Base-by-base conservation (phyloP, 2,888 invertebrate species). In the Drosophila nr. perissopoda region DNA sequence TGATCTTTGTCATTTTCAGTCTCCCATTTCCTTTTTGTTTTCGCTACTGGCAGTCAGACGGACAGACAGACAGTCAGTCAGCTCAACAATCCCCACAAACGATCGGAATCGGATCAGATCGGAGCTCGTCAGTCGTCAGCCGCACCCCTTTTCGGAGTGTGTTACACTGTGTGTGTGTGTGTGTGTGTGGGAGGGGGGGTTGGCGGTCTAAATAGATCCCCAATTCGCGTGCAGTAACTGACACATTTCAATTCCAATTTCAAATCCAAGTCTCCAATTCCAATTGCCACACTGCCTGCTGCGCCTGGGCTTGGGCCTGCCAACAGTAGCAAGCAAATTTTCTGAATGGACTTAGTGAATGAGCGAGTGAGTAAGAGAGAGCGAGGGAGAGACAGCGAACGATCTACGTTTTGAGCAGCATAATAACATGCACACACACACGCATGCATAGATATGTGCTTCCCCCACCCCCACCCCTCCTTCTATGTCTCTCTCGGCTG, bases 1-100 rank as follows among this genome's bases (percentile, higher is more conserved):
- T 88, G 90, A 91, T 90, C 91, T 84, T 88, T 91, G 83, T 84
- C 91, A 90, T 90, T 89, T 88, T 77, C 81, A 79, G 82, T 89
- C 82, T 89, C 76, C 85, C 89, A 84, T 87, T 86, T 84, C 88
- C 88, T 80, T 83, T 79, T 76, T 70, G 34, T 65, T 53, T 64
- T 68, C 66, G 70, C 71, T 63, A 64, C 71, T 70, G 71, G 57
- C 57, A 59, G 49, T 31, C 21, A 53, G 62, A n/a, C 59, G 11
- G 10, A 3, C 21, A 13, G 53, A 25, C 54, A 36, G 36, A 48
- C 40, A 48, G 38, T 53, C 51, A 48, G 56, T 42, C 60, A 63
- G 64, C 52, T 57, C 51, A 60, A 74, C 61, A 60, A 74, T 60
- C 79, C 68, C 79, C 67, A 40, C 54, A 57, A 71, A 46, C 71